A percentile compares a stretch with the other conserved stretches of the same genome.
phyloP scores from a whole-genome alignment of 2,888 invertebrate species.

The Parnassius glacialis region DNA sequence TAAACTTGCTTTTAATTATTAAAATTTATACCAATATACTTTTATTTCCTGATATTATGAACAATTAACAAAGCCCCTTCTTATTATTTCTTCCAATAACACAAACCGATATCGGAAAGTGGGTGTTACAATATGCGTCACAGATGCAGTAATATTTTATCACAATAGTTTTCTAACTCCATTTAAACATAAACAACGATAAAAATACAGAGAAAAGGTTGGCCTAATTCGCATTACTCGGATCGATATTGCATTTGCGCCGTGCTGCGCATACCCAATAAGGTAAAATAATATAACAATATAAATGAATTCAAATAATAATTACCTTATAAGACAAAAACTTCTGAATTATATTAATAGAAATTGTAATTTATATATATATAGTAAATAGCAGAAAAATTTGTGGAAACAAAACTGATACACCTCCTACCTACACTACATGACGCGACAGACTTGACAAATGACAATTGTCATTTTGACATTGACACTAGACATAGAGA shows the following conservation, averaged over 20 bases:
- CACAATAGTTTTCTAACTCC: neutral
- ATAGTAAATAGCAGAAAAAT: neutral
- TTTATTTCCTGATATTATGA: no score
- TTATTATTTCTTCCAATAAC: no score
- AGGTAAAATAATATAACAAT: neutral
- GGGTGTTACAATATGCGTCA: neutral
- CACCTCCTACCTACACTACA: constrained; percentile 6
- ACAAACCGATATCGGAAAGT: neutral
- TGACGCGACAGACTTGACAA: constrained; percentile 20
- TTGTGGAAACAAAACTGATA: constrained; percentile 25
- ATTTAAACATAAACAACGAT: constrained; percentile 17
- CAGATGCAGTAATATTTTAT: neutral
- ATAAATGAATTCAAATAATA: neutral
- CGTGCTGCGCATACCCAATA: constrained; percentile 1
- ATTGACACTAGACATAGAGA: no score
- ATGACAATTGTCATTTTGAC: no score
- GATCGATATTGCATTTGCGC: constrained; percentile 36
- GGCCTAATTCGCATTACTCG: constrained; percentile 32
- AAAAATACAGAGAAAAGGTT: constrained; percentile 26
- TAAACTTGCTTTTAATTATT: no score
- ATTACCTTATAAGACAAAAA: neutral
- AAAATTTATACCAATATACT: no score
- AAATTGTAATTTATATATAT: neutral
- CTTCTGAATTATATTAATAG: no score
- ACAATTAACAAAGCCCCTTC: no score